These are phyloP conservation scores for Chlorodrepanis virens DNA, from an alignment of 2,113 vertebrate species.

Conservation along the genomic window DNA sequence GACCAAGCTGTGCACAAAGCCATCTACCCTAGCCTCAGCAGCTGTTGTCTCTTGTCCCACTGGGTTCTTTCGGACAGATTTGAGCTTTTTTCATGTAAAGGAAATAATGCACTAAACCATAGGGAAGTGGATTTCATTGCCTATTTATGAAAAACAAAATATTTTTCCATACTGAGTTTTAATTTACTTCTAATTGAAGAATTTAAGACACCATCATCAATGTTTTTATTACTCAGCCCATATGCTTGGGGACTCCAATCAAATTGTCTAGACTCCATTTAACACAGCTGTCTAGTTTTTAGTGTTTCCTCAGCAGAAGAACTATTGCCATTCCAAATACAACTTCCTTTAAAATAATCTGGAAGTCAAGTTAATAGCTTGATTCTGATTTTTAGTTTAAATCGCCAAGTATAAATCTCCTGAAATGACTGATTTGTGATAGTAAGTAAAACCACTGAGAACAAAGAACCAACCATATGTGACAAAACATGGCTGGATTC, in stretches of 20 bases:
- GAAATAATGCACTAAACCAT: neutral
- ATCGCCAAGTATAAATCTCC: neutral
- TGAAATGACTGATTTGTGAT: neutral
- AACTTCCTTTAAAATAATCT: neutral
- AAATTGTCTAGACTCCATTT: neutral
- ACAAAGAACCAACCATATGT: neutral
- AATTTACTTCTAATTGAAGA: neutral
- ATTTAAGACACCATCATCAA: neutral
- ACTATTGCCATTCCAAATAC: neutral
- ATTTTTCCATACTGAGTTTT: neutral
- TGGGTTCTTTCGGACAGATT: neutral
- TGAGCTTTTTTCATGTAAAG: neutral
- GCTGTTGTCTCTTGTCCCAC: neutral
- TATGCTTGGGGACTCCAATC: neutral
- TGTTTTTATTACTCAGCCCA: neutral
- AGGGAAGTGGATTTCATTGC: neutral
- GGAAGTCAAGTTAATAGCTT: neutral
- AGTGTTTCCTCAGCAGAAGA: neutral
- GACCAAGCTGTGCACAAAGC: neutral
- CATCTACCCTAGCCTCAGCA: neutral
- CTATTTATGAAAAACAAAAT: neutral
- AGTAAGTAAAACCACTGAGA: neutral
- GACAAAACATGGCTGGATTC: neutral
- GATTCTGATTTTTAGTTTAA: neutral
- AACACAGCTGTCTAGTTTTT: neutral